Evolutionary conservation across 1,140 invertebrate species (phyloP), one percentile per base, ranked within the genome.

Genomic region (Magallana ariakensis): DNA sequence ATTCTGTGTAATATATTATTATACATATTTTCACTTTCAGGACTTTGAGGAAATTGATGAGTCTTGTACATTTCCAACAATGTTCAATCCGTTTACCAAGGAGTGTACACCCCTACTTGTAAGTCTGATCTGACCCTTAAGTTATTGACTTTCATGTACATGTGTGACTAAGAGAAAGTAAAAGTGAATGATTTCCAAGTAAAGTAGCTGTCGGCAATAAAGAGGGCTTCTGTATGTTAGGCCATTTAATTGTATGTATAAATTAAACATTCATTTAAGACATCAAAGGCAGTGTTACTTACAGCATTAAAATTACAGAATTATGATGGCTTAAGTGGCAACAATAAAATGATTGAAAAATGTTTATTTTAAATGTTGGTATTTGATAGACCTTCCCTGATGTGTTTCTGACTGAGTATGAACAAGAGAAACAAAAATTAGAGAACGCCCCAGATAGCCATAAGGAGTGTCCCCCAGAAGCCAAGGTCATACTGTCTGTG

Each of bases 311-410:
- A 5, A 46, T 46, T 46, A 46, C 33, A 46, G 2, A 46, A 46
- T 46, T 46, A 4, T 46, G 3, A 46, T 46, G 33, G 33, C 33
- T 46, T 46, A 46, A 46, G 33, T 46, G 33, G 33, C 33, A 46
- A 46, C 33, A 46, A 46, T 46, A 46, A 46, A 46, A 46, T 46
- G 33, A 46, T 46, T 46, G 33, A 46, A 46, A n/a, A 46, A 46
- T 46, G 33, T 46, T 4, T 46, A 46, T 46, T 46, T 46, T 46
- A 5, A 46, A 46, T 46, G 33, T n/a, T 46, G 33, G 5, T 46
- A 82, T 55, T 82, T 91, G 87, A 56, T 91, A 95, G 95, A 93
- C 92, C 87, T 94, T 95, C 75, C 86, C 86, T 53, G 94, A 95
- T 89, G 93, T 95, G 8, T 92, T 94, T 22, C 87, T 94, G 84